These are phyloP conservation scores for Fundulus diaphanus DNA, from an alignment of 2,797 vertebrate genomes.

Conservation along the genomic window DNA sequence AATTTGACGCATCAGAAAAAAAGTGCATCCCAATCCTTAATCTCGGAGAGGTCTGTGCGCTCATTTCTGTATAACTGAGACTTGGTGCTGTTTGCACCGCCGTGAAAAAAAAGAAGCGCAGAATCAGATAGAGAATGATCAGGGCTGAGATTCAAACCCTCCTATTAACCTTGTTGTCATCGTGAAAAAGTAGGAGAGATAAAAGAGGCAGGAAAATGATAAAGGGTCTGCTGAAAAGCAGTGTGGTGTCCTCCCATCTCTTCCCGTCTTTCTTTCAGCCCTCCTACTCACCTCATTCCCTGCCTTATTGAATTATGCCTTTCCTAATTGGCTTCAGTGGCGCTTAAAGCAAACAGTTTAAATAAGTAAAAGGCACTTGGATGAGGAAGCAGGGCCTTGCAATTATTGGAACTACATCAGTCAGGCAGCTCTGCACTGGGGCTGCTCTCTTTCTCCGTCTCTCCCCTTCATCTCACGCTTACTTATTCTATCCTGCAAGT, in stretches of 20 bases:
- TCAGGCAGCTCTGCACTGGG: conserved; percentile 72
- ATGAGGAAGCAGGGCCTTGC: conserved; percentile 75
- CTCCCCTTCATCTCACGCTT: conserved; percentile 29
- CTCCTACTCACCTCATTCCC: conserved; percentile 52
- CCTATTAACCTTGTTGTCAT: conserved; percentile 19
- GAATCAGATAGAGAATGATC: conserved; percentile 3
- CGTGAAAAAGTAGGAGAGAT: conserved; percentile 33
- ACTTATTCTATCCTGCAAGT: conserved; percentile 38
- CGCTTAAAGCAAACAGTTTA: conserved; percentile 86
- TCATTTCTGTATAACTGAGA: no score
- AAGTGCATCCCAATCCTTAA: no score
- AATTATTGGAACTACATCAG: conserved; percentile 91
- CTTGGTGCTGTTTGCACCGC: no score
- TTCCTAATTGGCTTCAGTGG: conserved; percentile 83
- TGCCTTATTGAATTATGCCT: conserved; percentile 81
- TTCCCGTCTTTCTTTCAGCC: conserved; percentile 34
- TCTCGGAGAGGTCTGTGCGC: no score
- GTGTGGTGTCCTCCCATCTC: conserved; percentile 19
- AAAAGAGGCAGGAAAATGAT: conserved; percentile 43
- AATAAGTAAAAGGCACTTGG: conserved; percentile 86
- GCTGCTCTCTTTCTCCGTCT: conserved; percentile 35
- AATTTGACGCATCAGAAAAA: no score
- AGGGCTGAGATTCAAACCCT: conserved; percentile 24
- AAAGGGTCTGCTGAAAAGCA: conserved; percentile 50
- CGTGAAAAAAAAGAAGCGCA: not conserved